A percentile compares a stretch with the other conserved stretches of the same genome.
These are phyloP conservation scores for Hippoglossus stenolepis DNA, from an alignment of 2,113 vertebrate genomes.

Conservation along the genomic window DNA sequence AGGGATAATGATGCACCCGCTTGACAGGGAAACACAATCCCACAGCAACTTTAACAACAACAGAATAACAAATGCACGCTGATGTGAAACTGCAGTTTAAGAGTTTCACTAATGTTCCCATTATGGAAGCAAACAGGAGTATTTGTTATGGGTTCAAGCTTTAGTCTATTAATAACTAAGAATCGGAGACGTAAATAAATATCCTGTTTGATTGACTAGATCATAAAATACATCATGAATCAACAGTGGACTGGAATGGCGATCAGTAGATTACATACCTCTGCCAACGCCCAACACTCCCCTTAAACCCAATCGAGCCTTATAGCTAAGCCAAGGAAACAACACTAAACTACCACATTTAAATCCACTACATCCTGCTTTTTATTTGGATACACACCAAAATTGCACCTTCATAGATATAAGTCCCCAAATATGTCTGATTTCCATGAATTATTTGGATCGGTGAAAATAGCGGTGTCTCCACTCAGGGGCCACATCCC, in stretches of 20 bases:
- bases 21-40: conserved; percentile 65
- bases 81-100: conserved; percentile 44
- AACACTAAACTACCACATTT: too few species aligned
- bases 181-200: conserved; percentile 24
- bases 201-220: conserved; percentile 6
- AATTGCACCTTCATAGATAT: too few species aligned
- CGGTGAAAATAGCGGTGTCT: too few species aligned
- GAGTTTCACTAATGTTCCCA: conserved; percentile 57
- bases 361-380: too few species aligned
- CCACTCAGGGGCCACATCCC: too few species aligned
- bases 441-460: too few species aligned
- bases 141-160: conserved; percentile 33
- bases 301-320: too few species aligned
- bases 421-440: too few species aligned
- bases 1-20: conserved; percentile 69
- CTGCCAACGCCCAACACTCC: too few species aligned
- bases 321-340: too few species aligned
- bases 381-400: too few species aligned
- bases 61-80: conserved; percentile 55
- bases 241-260: background rate
- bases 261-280: background rate
- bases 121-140: conserved; percentile 49
- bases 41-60: conserved; percentile 54
- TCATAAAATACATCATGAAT: conserved; percentile 11
- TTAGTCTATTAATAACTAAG: conserved; percentile 6